Base-by-base conservation (phyloP, 37 sponge, comb jelly and placozoan genomes). In the Chondrosia reniformis region DNA sequence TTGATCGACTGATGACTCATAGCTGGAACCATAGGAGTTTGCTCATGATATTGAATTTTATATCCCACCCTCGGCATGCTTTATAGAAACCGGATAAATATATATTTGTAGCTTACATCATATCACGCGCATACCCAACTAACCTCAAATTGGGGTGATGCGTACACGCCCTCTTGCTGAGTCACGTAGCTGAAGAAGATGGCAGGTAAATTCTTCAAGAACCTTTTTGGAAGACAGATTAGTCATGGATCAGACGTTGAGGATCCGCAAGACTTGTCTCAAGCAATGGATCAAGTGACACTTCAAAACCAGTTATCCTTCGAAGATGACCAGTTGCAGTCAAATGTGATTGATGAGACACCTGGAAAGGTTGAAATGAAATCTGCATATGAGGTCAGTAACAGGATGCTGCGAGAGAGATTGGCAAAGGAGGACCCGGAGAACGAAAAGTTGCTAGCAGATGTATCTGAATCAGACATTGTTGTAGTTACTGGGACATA, bases 221-320 rank as follows among this genome's bases (percentile, higher is more conserved):
- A 63, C 52, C 80, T 88, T 36, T 88, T 88, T 59, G 88, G 84
- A 2, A 75, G 86, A 2, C 90, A 89, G 75, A 69, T 89, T 52
- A 89, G 90, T 61, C 83, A 89, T 28, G 90, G 90, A 4, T 85
- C 90, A 30, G 86, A 85, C 22, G 82, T 54, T 17, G 86, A 85
- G 57, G 54, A 77, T 15, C 90, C 86, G 7, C 27, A 65, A 45
- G 78, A 66, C 22, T 82, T 89, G 33, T 82, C 85, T 28, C 85
- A 89, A 10, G 90, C 89, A 17, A 41, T 69, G 22, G 72, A 69
- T 39, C 44, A 69, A 24, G 24, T 69, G 43, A 69, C 72, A n/a
- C 39, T 69, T 34, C 72, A 69, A 44, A 36, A 44, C 24, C 72
- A 69, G 43, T 69, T 69, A 24, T 69, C 72, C 15, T 69, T 43